Base-by-base conservation (phyloP, 2,888 invertebrate species). In the Trissoscelio sp. region DNA sequence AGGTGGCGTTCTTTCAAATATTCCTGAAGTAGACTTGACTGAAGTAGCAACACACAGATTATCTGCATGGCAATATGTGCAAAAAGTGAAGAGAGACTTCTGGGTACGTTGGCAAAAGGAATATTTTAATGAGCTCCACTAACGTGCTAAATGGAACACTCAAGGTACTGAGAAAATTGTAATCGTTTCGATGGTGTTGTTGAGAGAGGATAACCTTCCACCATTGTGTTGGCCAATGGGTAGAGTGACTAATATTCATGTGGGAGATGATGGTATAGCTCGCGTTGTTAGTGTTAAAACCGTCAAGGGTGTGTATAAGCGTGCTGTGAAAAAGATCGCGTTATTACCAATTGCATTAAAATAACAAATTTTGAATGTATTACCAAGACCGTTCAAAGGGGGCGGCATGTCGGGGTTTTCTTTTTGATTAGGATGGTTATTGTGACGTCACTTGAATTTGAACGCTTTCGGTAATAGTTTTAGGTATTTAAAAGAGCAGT, bases 31-130 rank as follows among this genome's bases (percentile, higher is more conserved):
- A 16, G 37, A 64, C 18, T 48, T 48, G 31, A 44, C 64, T 12
- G n/a, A 48, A 28, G 11, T 48, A n/a, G 20, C 48, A 20, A 11
- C 31, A 12, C 46, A 48, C n/a, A 46, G 34, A 16, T 14, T 48
- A 7, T 48, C 64, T 11, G 48, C 31, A 16, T 48, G 46, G 34
- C 64, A 64, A 24, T 16, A 34, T 3, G 6, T 48, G n/a, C 24
- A 37, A 44, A 64, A 64, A 48, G n/a, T 64, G 31, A 64, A 62
- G 48, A 18, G 34, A 20, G 31, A 64, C 22, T 64, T 64, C 31
- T 64, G 46, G 62, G n/a, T 22, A 9, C 16, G 62, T 42, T 64
- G 62, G 48, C 60, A 64, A n/a, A 46, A 66, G 22, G 51, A 66
- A 37, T 66, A 64, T 34, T 48, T 48, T 5, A 64, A 64, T 16